These are phyloP conservation scores for Pheosia gnoma DNA, from an alignment of 2,888 invertebrate genomes.

Conservation along the genomic window DNA sequence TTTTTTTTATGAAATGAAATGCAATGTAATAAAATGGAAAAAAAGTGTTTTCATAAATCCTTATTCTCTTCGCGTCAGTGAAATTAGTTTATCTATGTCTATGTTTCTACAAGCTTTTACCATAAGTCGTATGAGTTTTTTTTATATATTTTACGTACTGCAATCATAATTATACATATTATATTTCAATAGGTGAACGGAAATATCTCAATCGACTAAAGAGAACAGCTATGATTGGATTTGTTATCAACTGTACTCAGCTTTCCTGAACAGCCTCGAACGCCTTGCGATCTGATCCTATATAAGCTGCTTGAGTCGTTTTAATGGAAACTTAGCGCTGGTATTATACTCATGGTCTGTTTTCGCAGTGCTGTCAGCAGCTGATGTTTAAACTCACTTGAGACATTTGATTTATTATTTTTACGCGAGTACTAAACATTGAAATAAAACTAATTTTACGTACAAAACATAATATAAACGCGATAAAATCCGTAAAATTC, in stretches of 20 bases:
- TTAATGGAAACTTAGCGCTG: slow-evolving; percentile 32
- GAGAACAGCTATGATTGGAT: slow-evolving; percentile 14
- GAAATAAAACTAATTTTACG: too few species aligned
- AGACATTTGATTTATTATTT: background rate
- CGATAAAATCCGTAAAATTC: too few species aligned
- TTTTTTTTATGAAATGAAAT: too few species aligned
- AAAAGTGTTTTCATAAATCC: too few species aligned
- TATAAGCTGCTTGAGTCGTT: slow-evolving; percentile 23
- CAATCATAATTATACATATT: background rate
- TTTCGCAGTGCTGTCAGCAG: slow-evolving; percentile 10
- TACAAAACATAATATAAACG: too few species aligned
- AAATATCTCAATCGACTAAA: background rate
- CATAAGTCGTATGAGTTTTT: too few species aligned
- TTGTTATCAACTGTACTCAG: slow-evolving; percentile 27
- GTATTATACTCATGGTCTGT: slow-evolving; percentile 20
- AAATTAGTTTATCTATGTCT: too few species aligned
- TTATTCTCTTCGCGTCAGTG: too few species aligned
- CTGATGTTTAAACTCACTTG: slow-evolving; percentile 10
- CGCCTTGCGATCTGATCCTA: slow-evolving; percentile 26
- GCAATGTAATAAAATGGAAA: too few species aligned
- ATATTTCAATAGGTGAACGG: background rate
- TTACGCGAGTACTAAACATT: too few species aligned
- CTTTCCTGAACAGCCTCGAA: slow-evolving; percentile 15
- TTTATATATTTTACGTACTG: too few species aligned
- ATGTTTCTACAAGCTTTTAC: too few species aligned